phyloP scores from a whole-genome alignment of 2,888 invertebrate genomes.

The Pseudoips prasinana region DNA sequence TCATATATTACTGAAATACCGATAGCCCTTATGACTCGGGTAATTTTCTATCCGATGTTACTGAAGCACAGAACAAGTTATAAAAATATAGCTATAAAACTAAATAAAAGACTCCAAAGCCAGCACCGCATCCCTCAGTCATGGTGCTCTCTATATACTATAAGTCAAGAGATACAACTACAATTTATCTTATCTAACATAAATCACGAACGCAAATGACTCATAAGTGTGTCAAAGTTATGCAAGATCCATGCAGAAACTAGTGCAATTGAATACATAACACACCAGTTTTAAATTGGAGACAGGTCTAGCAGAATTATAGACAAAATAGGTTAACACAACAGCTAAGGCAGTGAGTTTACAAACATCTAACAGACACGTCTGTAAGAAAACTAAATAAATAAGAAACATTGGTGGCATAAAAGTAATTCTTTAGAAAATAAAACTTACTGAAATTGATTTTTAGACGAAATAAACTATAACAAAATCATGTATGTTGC shows the following conservation, averaged over 20 bases:
- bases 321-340: slow-evolving; percentile 8
- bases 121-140: slow-evolving; percentile 58
- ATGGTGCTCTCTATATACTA: slow-evolving; percentile 45
- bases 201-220: slow-evolving; percentile 30
- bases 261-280: slow-evolving; percentile 12
- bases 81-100: slow-evolving; percentile 66
- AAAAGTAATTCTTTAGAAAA: slow-evolving; percentile 37
- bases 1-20: not conserved
- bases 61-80: slow-evolving; percentile 58
- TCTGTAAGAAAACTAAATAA: slow-evolving; percentile 26
- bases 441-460: slow-evolving; percentile 42
- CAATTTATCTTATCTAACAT: slow-evolving; percentile 45
- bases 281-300: not conserved
- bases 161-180: slow-evolving; percentile 37
- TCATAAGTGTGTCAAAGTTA: not conserved
- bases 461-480: slow-evolving; percentile 40
- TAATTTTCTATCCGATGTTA: slow-evolving; percentile 43
- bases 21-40: not conserved
- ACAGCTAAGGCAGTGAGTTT: slow-evolving; percentile 2
- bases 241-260: slow-evolving; percentile 2
- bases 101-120: slow-evolving; percentile 67
- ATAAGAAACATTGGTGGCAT: slow-evolving; percentile 37
- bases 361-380: slow-evolving; percentile 8
- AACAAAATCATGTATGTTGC: slow-evolving; percentile 44
- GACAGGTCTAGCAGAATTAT: slow-evolving; percentile 6